A percentile compares a stretch with the other conserved stretches of the same genome.
Evolutionary conservation across 1,140 invertebrate genomes (phyloP).

Genomic region (Tetranychus urticae): DNA sequence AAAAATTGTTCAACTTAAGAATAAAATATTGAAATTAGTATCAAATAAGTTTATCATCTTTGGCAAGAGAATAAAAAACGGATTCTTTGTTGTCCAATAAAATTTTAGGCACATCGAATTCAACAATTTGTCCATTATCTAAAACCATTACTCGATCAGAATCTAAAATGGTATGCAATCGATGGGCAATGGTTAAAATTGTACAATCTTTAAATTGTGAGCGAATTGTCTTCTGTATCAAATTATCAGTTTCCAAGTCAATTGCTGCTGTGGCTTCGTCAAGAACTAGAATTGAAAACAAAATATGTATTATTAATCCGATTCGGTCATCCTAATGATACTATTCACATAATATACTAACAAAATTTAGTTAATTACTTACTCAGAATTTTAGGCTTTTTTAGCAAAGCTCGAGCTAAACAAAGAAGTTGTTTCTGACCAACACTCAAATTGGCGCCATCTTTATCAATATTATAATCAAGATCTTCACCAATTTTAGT

Average conservation of each 20-base stretch:
- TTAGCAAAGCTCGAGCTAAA: slow-evolving; percentile 54
- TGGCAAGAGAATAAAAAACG: background rate
- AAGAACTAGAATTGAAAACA: background rate
- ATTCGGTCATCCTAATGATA: background rate
- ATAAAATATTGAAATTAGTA: too few species aligned
- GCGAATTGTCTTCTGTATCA: slow-evolving; percentile 13
- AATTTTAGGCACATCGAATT: background rate
- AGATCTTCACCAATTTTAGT: slow-evolving; percentile 4
- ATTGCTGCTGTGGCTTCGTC: slow-evolving; percentile 16
- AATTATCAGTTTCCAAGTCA: slow-evolving; percentile 16
- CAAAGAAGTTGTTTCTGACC: slow-evolving; percentile 53
- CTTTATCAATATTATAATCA: slow-evolving; percentile 5
- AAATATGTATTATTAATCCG: background rate
- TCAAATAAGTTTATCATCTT: background rate
- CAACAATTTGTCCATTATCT: background rate
- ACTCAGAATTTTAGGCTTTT: slow-evolving; percentile 17
- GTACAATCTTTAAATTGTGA: slow-evolving; percentile 34
- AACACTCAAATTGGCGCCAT: slow-evolving; percentile 16
- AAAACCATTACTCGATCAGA: slow-evolving; percentile 1
- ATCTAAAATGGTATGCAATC: background rate
- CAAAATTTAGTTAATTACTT: background rate
- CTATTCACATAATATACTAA: background rate
- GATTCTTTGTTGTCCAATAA: background rate
- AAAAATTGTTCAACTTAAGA: too few species aligned
- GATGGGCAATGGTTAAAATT: slow-evolving; percentile 34